Percentiles rank a stretch among this genome's conserved stretches.
Evolutionary conservation across 2,888 invertebrate species (phyloP).

Genomic region (Rotaria sp.): DNA sequence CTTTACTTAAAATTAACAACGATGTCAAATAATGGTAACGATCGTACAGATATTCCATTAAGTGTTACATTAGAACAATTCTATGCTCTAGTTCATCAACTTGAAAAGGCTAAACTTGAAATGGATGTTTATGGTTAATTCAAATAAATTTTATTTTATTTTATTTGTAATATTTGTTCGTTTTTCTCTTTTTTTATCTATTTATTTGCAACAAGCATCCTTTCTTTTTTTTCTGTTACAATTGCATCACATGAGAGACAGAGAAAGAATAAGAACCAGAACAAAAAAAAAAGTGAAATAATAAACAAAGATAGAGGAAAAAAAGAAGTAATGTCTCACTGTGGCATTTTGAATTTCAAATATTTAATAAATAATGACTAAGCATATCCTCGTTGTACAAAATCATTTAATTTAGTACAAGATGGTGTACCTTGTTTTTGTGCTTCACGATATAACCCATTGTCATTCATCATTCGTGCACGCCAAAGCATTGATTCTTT

Average conservation of each 20-base stretch:
- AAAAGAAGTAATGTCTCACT: background rate
- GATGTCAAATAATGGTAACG: background rate
- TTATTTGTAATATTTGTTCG: background rate
- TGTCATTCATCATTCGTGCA: slow-evolving; percentile 82
- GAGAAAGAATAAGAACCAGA: background rate
- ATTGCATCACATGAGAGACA: slow-evolving; percentile 4
- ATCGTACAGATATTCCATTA: background rate
- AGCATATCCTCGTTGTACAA: background rate
- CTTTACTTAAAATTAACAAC: slow-evolving; percentile 14
- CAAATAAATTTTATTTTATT: background rate
- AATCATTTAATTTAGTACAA: slow-evolving; percentile 47
- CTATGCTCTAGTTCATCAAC: slow-evolving; percentile 26
- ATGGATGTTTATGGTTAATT: slow-evolving; percentile 9
- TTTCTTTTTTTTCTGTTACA: background rate
- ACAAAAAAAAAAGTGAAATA: background rate
- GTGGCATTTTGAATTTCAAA: background rate
- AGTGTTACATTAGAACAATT: slow-evolving; percentile 32
- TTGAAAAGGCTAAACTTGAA: slow-evolving; percentile 20
- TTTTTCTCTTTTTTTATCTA: background rate
- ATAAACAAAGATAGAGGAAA: background rate
- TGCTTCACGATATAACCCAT: slow-evolving; percentile 72
- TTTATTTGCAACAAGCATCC: background rate
- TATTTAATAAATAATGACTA: background rate
- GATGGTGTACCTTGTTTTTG: slow-evolving; percentile 66
- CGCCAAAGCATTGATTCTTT: slow-evolving; percentile 87